Evolutionary conservation across 2,113 vertebrate genomes (phyloP).

Genomic region (Carlito syrichta): DNA sequence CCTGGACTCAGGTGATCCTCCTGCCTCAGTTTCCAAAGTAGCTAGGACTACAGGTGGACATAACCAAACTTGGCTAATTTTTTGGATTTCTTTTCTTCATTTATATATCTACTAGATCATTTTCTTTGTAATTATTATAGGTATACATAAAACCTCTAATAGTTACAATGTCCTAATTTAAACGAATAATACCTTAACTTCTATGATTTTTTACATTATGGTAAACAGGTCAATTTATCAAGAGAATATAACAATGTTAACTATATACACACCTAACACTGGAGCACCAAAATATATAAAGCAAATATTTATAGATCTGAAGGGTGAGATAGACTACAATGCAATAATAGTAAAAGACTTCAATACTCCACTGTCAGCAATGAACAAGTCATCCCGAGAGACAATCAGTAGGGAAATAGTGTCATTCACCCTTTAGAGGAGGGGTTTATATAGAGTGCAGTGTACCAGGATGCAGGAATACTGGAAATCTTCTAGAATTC

Average conservation of each 20-base stretch:
- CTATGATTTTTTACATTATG: no score
- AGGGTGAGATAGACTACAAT: neutral
- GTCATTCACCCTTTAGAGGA: neutral
- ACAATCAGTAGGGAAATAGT: neutral
- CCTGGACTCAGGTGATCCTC: no score
- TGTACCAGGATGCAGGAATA: neutral
- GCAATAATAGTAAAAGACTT: neutral
- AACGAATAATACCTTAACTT: no score
- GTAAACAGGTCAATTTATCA: neutral
- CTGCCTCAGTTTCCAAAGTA: no score
- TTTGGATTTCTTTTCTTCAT: no score
- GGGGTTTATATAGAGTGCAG: neutral
- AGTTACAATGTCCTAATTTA: no score
- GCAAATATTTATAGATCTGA: neutral
- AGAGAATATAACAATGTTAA: neutral
- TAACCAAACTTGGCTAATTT: no score
- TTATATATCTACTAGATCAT: no score
- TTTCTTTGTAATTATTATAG: no score
- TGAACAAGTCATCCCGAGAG: neutral
- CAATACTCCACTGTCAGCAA: neutral
- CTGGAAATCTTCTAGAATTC: neutral
- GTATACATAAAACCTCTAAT: no score
- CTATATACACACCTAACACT: neutral
- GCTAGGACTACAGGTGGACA: no score
- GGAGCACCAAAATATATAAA: neutral